These are phyloP conservation scores for Crocidura indochinensis DNA, from an alignment of 2,797 vertebrate genomes.

Conservation along the genomic window DNA sequence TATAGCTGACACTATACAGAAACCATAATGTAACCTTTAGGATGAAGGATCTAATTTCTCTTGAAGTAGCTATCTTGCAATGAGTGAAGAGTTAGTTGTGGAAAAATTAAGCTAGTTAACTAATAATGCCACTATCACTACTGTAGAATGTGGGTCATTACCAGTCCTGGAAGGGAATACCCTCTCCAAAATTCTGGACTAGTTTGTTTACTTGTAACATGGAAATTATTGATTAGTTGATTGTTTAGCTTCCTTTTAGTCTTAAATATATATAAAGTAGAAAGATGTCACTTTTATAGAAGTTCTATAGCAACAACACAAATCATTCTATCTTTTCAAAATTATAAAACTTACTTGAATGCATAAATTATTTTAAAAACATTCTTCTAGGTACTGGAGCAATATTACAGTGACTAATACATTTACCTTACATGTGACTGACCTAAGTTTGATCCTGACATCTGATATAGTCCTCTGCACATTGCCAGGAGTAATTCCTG, in stretches of 20 bases:
- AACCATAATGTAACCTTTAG: not conserved
- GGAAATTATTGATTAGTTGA: not conserved
- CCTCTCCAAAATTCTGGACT: not conserved
- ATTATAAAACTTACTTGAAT: not conserved
- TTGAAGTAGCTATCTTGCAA: not conserved
- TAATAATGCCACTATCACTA: not conserved
- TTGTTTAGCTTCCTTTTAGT: not conserved
- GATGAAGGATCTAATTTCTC: too few species aligned
- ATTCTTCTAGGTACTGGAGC: not conserved
- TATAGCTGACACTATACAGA: not conserved
- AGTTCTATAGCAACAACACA: not conserved
- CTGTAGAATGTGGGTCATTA: not conserved
- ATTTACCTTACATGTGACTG: too few species aligned
- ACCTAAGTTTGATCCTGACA: too few species aligned
- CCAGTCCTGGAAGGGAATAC: too few species aligned
- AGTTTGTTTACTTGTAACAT: not conserved
- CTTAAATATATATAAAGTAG: not conserved
- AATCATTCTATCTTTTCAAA: not conserved
- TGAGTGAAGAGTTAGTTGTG: not conserved
- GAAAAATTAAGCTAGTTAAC: not conserved
- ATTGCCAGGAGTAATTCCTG: too few species aligned
- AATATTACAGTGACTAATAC: too few species aligned
- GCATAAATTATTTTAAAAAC: not conserved
- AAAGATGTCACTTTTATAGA: not conserved
- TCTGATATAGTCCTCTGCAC: too few species aligned